Evolutionary conservation across 2,113 vertebrate species (phyloP).

Genomic region (Oryzias javanicus): DNA sequence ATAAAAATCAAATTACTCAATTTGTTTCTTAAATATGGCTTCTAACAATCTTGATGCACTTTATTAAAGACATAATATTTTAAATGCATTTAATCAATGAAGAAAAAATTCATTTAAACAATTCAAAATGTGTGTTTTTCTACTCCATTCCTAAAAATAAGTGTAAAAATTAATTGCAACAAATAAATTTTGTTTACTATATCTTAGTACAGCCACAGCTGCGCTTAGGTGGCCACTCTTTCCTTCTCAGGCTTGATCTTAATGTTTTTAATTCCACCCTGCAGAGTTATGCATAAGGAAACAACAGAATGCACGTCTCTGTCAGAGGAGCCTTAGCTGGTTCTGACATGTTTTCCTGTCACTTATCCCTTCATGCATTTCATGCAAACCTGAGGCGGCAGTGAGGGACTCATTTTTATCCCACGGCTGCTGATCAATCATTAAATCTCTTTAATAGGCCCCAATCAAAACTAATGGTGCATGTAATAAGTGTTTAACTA

Average conservation of each 20-base stretch:
- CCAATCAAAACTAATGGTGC: conserved; percentile 66
- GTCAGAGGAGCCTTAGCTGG: conserved; percentile 30
- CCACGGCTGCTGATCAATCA: conserved; percentile 64
- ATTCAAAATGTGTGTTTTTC: no score
- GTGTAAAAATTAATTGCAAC: background rate
- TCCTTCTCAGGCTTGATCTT: conserved; percentile 12
- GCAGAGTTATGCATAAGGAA: conserved; percentile 52
- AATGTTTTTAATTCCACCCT: conserved; percentile 61
- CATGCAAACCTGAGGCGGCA: conserved; percentile 23
- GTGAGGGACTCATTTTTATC: conserved; percentile 34
- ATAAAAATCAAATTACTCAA: no score
- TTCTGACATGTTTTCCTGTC: conserved; percentile 50
- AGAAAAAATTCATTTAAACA: no score
- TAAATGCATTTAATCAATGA: no score
- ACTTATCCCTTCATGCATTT: conserved; percentile 31
- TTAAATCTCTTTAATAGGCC: conserved; percentile 68
- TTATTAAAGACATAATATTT: no score
- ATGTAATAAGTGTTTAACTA: conserved; percentile 65
- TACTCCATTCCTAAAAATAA: no score
- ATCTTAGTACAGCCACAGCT: conserved; percentile 17
- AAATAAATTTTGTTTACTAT: background rate
- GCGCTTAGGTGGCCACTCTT: conserved; percentile 4
- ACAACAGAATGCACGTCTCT: conserved; percentile 28
- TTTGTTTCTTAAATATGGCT: no score
- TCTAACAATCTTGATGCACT: no score